Base-by-base conservation (phyloP, 23 tunicate species). In the Aplidium turbinatum region DNA sequence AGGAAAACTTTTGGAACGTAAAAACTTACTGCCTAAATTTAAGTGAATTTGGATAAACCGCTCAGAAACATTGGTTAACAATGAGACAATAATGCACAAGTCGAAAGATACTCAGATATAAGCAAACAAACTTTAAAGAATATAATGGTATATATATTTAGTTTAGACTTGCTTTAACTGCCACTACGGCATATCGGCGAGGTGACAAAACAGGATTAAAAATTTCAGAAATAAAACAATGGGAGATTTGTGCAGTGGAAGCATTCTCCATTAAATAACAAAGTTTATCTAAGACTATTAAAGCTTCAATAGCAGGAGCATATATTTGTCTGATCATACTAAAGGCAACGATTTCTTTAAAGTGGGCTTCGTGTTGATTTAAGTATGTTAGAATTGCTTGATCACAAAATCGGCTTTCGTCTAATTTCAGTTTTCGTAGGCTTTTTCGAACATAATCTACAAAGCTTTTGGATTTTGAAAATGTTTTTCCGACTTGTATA, bases 121-220 rank as follows among this genome's bases (percentile, higher is more conserved):
- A n/a, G n/a, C n/a, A n/a, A n/a, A n/a, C n/a, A n/a, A n/a, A n/a
- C n/a, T n/a, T n/a, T n/a, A n/a, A n/a, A n/a, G n/a, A n/a, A n/a
- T n/a, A n/a, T n/a, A n/a, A n/a, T n/a, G n/a, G n/a, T n/a, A n/a
- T n/a, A n/a, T n/a, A n/a, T n/a, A n/a, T n/a, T n/a, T n/a, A n/a
- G n/a, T n/a, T n/a, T n/a, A n/a, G n/a, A n/a, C n/a, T n/a, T n/a
- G n/a, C n/a, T 68, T 76, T 88, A 1, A 67, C 32, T 31, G 88
- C 89, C 33, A 82, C 73, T 3, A 90, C 22, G 6, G 90, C 97
- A 69, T 63, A 90, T 29, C 97, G 60, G 0, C 97, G 76, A 1
- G 97, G 97, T 31, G 97, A 90, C 64, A 51, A 57, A 21, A 75
- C 45, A 20, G 87, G 87, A 60, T 88, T 75, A 70, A 88, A 88